A percentile compares a stretch with the other conserved stretches of the same genome.
phyloP scores from a whole-genome alignment of 1,140 invertebrate species.

The Drosophila yakuba region DNA sequence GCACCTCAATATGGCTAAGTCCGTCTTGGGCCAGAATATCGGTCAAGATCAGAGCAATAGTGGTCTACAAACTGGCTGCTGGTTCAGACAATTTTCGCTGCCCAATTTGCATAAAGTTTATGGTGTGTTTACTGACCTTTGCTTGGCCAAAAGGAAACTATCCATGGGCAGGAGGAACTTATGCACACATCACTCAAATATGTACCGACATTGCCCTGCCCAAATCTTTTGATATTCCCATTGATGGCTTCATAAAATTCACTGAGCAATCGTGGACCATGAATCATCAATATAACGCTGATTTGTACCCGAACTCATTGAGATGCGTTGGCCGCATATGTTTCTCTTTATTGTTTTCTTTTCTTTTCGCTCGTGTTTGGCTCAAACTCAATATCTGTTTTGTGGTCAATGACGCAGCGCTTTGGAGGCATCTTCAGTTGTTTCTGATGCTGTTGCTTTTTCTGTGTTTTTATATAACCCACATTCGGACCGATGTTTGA shows the following conservation, averaged over 20 bases:
- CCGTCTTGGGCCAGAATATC: conserved; percentile 48
- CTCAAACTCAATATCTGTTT: conserved; percentile 39
- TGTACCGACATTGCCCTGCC: conserved; percentile 24
- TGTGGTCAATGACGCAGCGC: conserved; percentile 74
- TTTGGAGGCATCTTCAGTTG: conserved; percentile 43
- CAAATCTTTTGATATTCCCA: conserved; percentile 23
- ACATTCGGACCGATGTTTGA: conserved; percentile 57
- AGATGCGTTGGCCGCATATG: conserved; percentile 44
- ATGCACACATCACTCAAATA: conserved; percentile 11
- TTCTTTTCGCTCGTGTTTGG: conserved; percentile 41
- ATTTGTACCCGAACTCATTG: conserved; percentile 50
- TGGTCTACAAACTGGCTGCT: conserved; percentile 33
- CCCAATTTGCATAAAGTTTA: conserved; percentile 65
- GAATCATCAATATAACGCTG: conserved; percentile 63
- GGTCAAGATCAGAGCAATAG: conserved; percentile 65
- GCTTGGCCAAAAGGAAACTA: conserved; percentile 21
- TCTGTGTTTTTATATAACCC: conserved; percentile 67
- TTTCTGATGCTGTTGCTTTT: conserved; percentile 35
- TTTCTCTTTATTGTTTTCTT: conserved; percentile 46
- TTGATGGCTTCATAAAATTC: conserved; percentile 56
- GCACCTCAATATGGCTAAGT: conserved; percentile 25
- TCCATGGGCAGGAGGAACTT: conserved; percentile 6
- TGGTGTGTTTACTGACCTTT: conserved; percentile 41
- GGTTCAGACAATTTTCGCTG: conserved; percentile 42
- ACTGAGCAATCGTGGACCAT: conserved; percentile 30